Conservation (phyloP, 2,888 invertebrate species). For the Drosophila cognata region DNA sequence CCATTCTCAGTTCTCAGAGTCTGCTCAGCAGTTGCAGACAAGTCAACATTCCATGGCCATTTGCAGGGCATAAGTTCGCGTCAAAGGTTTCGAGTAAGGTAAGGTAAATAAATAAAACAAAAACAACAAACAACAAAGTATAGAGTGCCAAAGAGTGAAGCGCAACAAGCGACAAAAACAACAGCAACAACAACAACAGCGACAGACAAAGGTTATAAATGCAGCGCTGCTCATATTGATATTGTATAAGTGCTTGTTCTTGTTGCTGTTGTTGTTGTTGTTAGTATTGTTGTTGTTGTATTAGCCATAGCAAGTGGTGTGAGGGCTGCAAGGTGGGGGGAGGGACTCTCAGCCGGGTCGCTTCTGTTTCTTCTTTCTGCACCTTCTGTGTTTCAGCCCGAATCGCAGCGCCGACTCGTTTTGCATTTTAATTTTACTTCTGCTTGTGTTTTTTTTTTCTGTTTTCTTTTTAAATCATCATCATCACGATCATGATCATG, state of each 20-base stretch:
- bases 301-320: constrained; percentile 46
- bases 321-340: not conserved
- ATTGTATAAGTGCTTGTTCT: constrained; percentile 48
- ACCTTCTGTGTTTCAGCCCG: constrained; percentile 49
- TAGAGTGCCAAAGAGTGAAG: constrained; percentile 67
- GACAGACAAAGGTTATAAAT: constrained; percentile 64
- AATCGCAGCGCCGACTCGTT: constrained; percentile 68
- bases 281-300: constrained; percentile 30
- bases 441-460: constrained; percentile 19
- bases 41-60: constrained; percentile 79
- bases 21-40: constrained; percentile 58
- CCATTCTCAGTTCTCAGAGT: constrained; percentile 42
- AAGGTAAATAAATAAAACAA: constrained; percentile 20
- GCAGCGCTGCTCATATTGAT: constrained; percentile 72
- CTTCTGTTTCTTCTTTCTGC: constrained; percentile 66
- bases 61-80: constrained; percentile 83
- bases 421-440: constrained; percentile 80
- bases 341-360: constrained; percentile 43
- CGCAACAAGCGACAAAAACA: constrained; percentile 43
- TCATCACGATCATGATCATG: constrained; percentile 25
- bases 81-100: constrained; percentile 77
- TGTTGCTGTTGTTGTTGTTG: constrained; percentile 20
- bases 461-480: constrained; percentile 23
- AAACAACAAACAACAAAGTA: constrained; percentile 13
- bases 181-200: constrained; percentile 32